Evolutionary conservation across 2,113 vertebrate species (phyloP), one percentile per base, ranked within the genome.

Genomic region (Gracilinanus agilis): DNA sequence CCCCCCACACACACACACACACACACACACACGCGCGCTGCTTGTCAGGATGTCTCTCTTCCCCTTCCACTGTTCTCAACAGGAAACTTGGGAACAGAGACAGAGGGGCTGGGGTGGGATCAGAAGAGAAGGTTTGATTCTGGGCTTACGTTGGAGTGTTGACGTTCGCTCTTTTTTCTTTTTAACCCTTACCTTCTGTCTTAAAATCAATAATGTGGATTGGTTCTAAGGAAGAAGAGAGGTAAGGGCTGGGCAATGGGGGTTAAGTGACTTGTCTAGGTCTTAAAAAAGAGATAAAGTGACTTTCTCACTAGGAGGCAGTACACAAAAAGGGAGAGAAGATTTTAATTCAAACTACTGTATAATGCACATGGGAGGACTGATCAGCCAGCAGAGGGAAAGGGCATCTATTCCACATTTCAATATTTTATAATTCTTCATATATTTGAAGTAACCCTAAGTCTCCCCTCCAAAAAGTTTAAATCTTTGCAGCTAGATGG

Each of bases 31-130:
- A 49, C 49, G 5, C 49, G 5, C 49, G 34, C 6, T 1, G 6
- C 67, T 83, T 9, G 19, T 44, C 58, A 95, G 88, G 94, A 94
- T 58, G 90, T 53, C 44, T 34, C n/a, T 53, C 54, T 40, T 95
- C 44, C n/a, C n/a, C 34, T 40, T 24, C 11, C 1, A 91, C 91
- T 88, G 44, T 89, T 21, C 49, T 90, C 53, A 92, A 44, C 53
- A 91, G 56, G 19, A 92, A 92, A 94, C 44, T 23, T 90, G 53
- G 49, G 61, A 54, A 90, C 90, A 94, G 54, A 94, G 19, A 1
- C 75, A 24, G 16, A 75, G 53, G 91, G 40, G 44, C 54, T 53
- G 58, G 55, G 94, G 44, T 21, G 58, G 5, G 58, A 44, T 40
- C 83, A 44, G 54, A 88, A 56, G 54, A 90, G n/a, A 27, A 44